phyloP scores from a whole-genome alignment of 2,113 vertebrate species.

The Athene cunicularia region DNA sequence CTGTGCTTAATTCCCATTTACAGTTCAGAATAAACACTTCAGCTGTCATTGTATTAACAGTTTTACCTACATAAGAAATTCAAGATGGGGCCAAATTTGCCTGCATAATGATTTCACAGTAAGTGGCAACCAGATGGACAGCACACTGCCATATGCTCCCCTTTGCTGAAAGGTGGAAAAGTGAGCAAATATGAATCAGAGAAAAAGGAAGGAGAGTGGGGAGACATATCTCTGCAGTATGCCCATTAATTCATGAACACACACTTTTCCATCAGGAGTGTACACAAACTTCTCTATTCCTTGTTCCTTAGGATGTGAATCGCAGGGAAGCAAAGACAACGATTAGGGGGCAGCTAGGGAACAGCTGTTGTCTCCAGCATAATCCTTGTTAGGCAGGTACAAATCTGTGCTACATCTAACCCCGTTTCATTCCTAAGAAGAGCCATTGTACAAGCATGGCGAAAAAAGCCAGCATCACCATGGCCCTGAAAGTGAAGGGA shows the following conservation, averaged over 20 bases:
- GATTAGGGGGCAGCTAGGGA: not conserved
- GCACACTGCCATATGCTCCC: constrained; percentile 29
- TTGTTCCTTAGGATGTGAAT: rapidly evolving
- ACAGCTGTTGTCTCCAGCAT: not conserved
- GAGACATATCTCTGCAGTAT: not conserved
- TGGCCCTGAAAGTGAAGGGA: rapidly evolving
- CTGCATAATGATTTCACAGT: constrained; percentile 16
- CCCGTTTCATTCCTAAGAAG: rapidly evolving
- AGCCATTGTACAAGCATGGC: rapidly evolving
- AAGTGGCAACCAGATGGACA: constrained; percentile 52
- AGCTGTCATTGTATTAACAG: constrained; percentile 13
- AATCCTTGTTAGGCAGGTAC: not conserved
- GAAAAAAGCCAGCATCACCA: not conserved
- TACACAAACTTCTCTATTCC: not conserved
- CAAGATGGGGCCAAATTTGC: constrained; percentile 20
- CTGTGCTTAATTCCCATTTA: not conserved
- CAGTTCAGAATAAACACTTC: not conserved
- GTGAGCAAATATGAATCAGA: not conserved
- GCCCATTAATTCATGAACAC: not conserved
- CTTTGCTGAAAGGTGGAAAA: constrained; percentile 18
- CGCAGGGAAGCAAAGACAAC: not conserved
- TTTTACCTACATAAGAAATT: constrained; percentile 14
- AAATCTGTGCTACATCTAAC: not conserved
- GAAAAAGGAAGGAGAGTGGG: not conserved
- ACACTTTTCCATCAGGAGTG: not conserved